Evolutionary conservation across 2,888 invertebrate genomes (phyloP).

Genomic region (Chrysolina haemoptera): DNA sequence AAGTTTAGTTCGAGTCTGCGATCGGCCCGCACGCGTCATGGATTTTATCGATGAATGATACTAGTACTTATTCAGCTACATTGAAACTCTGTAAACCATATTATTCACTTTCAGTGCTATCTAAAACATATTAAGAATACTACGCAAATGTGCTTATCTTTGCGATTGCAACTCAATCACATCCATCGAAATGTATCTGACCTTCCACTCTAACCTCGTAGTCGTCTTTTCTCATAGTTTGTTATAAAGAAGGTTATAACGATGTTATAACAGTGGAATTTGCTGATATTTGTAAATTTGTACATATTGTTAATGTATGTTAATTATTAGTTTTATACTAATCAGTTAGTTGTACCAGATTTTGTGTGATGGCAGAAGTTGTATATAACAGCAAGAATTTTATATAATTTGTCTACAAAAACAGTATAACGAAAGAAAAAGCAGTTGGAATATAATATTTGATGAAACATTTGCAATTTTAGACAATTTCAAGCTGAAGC

Average conservation of each 20-base stretch:
- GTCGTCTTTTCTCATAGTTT: not conserved
- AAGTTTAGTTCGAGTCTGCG: no score
- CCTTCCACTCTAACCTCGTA: no score
- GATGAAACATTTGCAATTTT: not conserved
- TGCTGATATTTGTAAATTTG: slow-evolving; percentile 38
- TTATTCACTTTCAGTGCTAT: no score
- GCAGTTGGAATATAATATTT: not conserved
- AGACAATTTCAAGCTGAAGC: not conserved
- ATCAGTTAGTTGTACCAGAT: slow-evolving; percentile 31
- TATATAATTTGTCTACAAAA: not conserved
- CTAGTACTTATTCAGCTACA: no score
- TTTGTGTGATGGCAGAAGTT: not conserved
- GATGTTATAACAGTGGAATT: slow-evolving; percentile 36
- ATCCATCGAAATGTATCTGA: no score
- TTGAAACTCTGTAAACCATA: no score
- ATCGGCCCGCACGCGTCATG: no score
- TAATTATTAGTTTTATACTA: slow-evolving; percentile 40
- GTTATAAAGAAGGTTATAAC: slow-evolving; percentile 12
- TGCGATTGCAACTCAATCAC: no score
- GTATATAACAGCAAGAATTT: not conserved
- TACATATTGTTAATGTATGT: slow-evolving; percentile 35
- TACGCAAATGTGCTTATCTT: no score
- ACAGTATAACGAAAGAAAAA: not conserved
- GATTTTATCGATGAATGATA: no score
- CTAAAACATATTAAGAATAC: no score